phyloP scores from a whole-genome alignment of 2,113 vertebrate genomes.

The Rhineura floridana region DNA sequence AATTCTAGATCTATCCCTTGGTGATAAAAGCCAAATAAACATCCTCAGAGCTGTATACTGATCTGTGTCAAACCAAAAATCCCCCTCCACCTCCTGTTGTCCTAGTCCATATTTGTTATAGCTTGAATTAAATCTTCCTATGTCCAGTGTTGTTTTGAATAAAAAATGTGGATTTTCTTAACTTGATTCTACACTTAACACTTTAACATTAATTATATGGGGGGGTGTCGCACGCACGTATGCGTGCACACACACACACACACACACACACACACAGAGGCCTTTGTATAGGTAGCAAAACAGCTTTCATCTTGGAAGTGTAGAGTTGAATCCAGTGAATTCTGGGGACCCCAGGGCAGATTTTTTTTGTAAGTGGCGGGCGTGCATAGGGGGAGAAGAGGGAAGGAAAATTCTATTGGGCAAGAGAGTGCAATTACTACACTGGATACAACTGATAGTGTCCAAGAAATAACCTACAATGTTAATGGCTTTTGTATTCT shows the following conservation, averaged over 20 bases:
- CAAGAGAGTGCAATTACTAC: too few species aligned
- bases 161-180: not conserved
- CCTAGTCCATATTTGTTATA: not conserved
- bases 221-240: not conserved
- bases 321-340: not conserved
- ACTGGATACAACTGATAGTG: too few species aligned
- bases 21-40: slow-evolving; percentile 19
- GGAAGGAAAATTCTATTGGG: too few species aligned
- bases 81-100: not conserved
- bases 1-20: slow-evolving; percentile 16
- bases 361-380: too few species aligned
- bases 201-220: not conserved
- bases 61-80: not conserved
- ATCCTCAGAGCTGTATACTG: not conserved
- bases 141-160: not conserved
- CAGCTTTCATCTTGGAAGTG: not conserved
- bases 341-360: too few species aligned
- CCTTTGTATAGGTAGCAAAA: not conserved
- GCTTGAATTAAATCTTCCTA: not conserved
- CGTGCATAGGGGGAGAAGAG: too few species aligned
- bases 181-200: not conserved
- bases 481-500: not conserved
- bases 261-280: too few species aligned
- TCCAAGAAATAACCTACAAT: not conserved
- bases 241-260: not conserved